These are phyloP conservation scores for Microtus ochrogaster DNA, from an alignment of 2,113 vertebrate species.

Conservation along the genomic window DNA sequence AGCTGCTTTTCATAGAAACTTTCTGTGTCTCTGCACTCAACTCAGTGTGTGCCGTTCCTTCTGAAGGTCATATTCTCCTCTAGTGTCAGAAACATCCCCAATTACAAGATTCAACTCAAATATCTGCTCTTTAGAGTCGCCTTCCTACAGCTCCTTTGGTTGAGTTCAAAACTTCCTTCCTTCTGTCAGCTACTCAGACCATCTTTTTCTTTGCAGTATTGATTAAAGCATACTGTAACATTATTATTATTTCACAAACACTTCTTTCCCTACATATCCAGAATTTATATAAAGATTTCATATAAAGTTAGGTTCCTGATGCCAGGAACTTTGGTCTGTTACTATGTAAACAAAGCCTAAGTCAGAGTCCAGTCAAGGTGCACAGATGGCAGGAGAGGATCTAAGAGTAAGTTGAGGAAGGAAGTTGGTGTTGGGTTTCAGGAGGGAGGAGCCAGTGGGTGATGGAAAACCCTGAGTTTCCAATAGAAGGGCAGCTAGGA, in stretches of 20 bases:
- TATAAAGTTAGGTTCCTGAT: neutral
- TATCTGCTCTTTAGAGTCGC: neutral
- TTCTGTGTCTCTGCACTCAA: neutral
- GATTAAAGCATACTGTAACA: neutral
- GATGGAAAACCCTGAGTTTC: too few relatives aligned
- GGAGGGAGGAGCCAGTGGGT: neutral
- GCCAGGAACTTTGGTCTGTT: neutral
- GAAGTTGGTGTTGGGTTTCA: neutral
- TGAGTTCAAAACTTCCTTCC: neutral
- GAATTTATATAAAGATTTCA: slow-evolving; percentile 20
- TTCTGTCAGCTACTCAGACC: neutral
- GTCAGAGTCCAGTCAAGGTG: neutral
- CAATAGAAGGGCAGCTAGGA: neutral
- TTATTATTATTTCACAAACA: neutral
- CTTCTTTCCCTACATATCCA: neutral
- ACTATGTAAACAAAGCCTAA: neutral
- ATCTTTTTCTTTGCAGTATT: neutral
- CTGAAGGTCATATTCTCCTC: neutral
- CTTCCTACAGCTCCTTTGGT: neutral
- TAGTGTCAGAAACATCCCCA: neutral
- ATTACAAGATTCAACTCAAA: neutral
- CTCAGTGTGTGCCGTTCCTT: neutral
- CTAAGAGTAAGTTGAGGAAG: neutral
- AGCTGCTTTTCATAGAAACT: neutral
- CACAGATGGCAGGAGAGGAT: neutral